Conservation (phyloP, 2,888 invertebrate species). For the Campoplex capitator region DNA sequence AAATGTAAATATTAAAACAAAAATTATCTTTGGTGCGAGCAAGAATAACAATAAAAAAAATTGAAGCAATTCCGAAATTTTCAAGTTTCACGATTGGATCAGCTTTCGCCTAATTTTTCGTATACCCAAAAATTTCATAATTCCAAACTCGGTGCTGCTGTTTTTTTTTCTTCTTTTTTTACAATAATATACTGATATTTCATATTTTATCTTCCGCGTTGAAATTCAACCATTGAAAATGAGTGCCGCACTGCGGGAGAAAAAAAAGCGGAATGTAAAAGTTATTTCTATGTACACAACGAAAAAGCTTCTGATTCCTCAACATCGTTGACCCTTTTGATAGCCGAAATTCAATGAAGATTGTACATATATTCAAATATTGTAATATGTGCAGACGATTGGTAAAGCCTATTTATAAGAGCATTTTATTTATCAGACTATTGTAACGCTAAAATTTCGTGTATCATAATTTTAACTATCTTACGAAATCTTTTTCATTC, state of each 20-base stretch:
- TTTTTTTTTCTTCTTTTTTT: too few species aligned
- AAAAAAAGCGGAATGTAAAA: neutral
- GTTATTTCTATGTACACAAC: constrained; percentile 24
- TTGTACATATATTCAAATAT: constrained; percentile 49
- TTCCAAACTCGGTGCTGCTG: too few species aligned
- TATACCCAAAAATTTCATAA: too few species aligned
- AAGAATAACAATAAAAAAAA: neutral
- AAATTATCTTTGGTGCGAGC: constrained; percentile 17
- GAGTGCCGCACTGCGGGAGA: constrained; percentile 8
- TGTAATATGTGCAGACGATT: constrained; percentile 29
- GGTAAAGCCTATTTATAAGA: constrained; percentile 19
- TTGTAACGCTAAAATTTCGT: constrained; percentile 13
- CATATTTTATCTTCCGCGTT: neutral
- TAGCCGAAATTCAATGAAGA: constrained; percentile 31
- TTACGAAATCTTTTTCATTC: constrained; percentile 15
- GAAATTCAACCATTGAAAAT: neutral
- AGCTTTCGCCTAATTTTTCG: constrained; percentile 26
- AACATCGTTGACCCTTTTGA: constrained; percentile 22
- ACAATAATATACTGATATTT: neutral
- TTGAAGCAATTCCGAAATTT: constrained; percentile 48
- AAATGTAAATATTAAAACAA: constrained; percentile 12
- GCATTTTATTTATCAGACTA: constrained; percentile 37
- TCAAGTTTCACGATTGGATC: constrained; percentile 18
- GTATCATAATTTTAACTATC: constrained; percentile 14
- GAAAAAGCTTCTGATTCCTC: constrained; percentile 35